These are phyloP conservation scores for Papilio demoleus DNA, from an alignment of 2,888 invertebrate genomes.

Conservation along the genomic window DNA sequence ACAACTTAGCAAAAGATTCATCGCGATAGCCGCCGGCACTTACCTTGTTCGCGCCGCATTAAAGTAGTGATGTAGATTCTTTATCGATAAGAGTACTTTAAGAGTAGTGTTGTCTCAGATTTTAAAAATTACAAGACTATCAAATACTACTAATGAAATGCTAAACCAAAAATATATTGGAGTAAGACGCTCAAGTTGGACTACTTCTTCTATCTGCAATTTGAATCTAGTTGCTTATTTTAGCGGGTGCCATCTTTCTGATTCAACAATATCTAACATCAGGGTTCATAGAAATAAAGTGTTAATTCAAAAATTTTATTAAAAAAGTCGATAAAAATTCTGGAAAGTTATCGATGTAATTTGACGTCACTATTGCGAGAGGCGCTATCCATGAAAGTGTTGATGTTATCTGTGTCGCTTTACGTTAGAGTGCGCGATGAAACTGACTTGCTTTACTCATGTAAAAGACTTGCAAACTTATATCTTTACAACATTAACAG, in stretches of 20 bases:
- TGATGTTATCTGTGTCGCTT: slow-evolving; percentile 63
- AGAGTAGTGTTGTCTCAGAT: slow-evolving; percentile 33
- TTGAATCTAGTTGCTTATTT: too few relatives aligned
- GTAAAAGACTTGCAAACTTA: slow-evolving; percentile 61
- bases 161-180: too few relatives aligned
- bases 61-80: slow-evolving; percentile 29
- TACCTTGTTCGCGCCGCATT: slow-evolving; percentile 52
- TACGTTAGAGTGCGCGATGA: slow-evolving; percentile 55
- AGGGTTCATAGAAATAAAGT: too few relatives aligned
- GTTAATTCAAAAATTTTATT: too few relatives aligned
- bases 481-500: slow-evolving; percentile 4
- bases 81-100: slow-evolving; percentile 31
- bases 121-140: too few relatives aligned
- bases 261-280: too few relatives aligned
- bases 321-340: neutral
- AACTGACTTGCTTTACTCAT: slow-evolving; percentile 62
- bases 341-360: neutral
- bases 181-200: too few relatives aligned
- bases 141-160: too few relatives aligned
- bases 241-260: too few relatives aligned
- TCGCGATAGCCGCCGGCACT: slow-evolving; percentile 66
- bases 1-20: slow-evolving; percentile 69
- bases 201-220: too few relatives aligned
- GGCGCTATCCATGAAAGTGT: slow-evolving; percentile 66
- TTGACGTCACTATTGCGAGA: slow-evolving; percentile 48